These are phyloP conservation scores for Eristalinus sepulchralis DNA, from an alignment of 2,888 invertebrate genomes.

Conservation along the genomic window DNA sequence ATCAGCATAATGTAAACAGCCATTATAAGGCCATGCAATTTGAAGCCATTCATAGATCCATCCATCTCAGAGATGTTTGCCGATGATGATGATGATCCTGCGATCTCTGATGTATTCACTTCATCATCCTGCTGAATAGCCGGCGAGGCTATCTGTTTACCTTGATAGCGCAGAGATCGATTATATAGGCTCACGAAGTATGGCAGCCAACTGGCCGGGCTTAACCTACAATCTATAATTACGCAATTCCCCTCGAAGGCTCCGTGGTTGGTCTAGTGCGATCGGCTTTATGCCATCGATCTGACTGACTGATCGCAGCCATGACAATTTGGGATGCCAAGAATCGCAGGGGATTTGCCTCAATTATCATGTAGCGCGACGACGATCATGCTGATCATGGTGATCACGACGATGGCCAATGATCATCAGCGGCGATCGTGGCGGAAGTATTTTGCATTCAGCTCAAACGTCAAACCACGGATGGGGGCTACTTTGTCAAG, in stretches of 20 bases:
- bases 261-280: constrained; percentile 77
- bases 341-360: constrained; percentile 32
- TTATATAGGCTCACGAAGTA: constrained; percentile 29
- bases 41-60: constrained; percentile 63
- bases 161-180: constrained; percentile 25
- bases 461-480: neutral
- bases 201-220: constrained; percentile 25
- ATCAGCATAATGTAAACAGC: constrained; percentile 56
- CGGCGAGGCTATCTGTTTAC: constrained; percentile 32
- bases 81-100: constrained; percentile 61
- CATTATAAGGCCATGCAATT: constrained; percentile 53
- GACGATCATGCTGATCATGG: constrained; percentile 38
- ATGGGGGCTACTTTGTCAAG: constrained; percentile 24
- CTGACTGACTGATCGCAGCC: constrained; percentile 17
- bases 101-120: constrained; percentile 50
- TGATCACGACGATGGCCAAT: constrained; percentile 18
- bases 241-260: constrained; percentile 78
- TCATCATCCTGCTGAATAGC: constrained; percentile 19
- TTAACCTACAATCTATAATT: constrained; percentile 76
- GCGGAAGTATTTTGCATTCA: constrained; percentile 29
- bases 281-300: constrained; percentile 39
- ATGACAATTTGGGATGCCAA: constrained; percentile 50
- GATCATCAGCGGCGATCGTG: constrained; percentile 6
- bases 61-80: constrained; percentile 63
- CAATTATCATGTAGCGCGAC: constrained; percentile 44